Conservation (phyloP, 53 echinoderm and acorn worm species). For the Hippasteria phrygiana region DNA sequence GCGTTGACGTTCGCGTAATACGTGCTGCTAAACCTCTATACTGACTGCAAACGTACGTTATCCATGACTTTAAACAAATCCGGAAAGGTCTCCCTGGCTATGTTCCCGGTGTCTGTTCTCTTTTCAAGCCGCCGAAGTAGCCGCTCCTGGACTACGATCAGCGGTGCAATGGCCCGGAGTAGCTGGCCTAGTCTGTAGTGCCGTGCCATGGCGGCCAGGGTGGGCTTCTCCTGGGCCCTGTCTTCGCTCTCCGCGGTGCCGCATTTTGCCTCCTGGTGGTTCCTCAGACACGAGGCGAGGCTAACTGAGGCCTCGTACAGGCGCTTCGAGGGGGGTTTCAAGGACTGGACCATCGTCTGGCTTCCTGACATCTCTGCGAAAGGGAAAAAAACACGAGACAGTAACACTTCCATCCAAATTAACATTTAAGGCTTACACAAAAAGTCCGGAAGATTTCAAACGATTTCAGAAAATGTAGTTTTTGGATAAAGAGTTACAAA, state of each 20-base stretch:
- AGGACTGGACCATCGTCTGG: background rate
- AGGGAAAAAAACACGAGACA: background rate
- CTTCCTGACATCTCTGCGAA: conserved; percentile 3
- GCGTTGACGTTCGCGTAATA: no score
- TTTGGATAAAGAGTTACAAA: no score
- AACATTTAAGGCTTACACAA: no score
- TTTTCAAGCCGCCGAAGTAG: conserved; percentile 38
- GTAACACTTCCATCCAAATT: background rate
- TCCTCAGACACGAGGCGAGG: conserved; percentile 22
- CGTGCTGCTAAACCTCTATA: background rate
- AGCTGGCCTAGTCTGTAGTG: conserved; percentile 37
- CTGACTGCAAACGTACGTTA: conserved; percentile 9
- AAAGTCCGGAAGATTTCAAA: no score
- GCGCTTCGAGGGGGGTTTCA: conserved; percentile 17
- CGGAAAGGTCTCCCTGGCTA: conserved; percentile 16
- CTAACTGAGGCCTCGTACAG: conserved; percentile 17
- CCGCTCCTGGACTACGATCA: conserved; percentile 27
- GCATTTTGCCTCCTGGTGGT: conserved; percentile 18
- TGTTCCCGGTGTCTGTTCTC: conserved; percentile 1
- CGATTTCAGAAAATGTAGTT: no score
- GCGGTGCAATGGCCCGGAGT: conserved; percentile 21
- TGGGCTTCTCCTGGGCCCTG: conserved; percentile 20
- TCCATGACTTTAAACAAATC: conserved; percentile 38
- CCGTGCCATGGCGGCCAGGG: conserved; percentile 47
- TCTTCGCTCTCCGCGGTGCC: background rate